Evolutionary conservation across 1,140 invertebrate species (phyloP).

Genomic region (Pachyrhynchus sulphureomaculatus): DNA sequence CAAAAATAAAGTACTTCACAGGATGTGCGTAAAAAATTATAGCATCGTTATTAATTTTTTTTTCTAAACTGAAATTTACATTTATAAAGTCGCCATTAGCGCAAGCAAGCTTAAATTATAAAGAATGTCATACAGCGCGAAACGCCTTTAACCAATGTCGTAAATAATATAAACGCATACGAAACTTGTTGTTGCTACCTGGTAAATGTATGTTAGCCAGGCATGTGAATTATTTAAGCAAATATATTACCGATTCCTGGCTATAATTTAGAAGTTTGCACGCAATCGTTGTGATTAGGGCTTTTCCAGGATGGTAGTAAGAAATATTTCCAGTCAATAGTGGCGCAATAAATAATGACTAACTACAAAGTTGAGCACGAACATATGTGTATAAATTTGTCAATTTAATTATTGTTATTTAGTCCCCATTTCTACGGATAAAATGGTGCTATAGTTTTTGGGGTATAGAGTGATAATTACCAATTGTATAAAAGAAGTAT

Average conservation of each 20-base stretch:
- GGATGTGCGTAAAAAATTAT: constrained; percentile 18
- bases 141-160: constrained; percentile 20
- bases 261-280: constrained; percentile 35
- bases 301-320: background rate
- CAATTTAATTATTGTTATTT: too few relatives aligned
- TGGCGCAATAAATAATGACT: too few relatives aligned
- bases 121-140: constrained; percentile 26
- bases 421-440: too few relatives aligned
- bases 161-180: constrained; percentile 39
- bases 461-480: too few relatives aligned
- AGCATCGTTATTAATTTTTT: constrained; percentile 5
- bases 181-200: constrained; percentile 41
- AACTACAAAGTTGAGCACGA: too few relatives aligned
- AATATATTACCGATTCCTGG: constrained; percentile 40
- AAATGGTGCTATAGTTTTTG: too few relatives aligned
- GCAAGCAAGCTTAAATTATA: constrained; percentile 24
- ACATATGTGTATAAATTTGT: too few relatives aligned
- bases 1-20: too few relatives aligned
- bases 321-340: too few relatives aligned
- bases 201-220: constrained; percentile 41
- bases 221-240: constrained; percentile 39
- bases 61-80: constrained; percentile 23
- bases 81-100: constrained; percentile 21
- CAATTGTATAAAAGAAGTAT: too few relatives aligned
- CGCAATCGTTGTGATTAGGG: constrained; percentile 18